Conservation (phyloP, 2,888 invertebrate species). For the Ichneumoninae sp. region DNA sequence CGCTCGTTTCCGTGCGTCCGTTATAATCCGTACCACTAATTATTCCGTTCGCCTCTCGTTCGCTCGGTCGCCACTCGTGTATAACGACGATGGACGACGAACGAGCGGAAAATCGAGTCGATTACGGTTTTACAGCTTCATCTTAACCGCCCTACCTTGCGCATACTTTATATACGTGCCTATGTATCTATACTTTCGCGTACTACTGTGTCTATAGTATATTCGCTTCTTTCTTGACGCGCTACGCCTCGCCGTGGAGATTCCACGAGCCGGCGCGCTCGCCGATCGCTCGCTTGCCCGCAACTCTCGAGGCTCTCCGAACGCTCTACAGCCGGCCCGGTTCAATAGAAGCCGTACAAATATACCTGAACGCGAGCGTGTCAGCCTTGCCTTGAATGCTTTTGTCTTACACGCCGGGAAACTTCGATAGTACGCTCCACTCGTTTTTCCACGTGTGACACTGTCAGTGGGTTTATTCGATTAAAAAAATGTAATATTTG, state of each 20-base stretch:
- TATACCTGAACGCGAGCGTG: constrained; percentile 34
- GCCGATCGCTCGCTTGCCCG: constrained; percentile 9
- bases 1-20: constrained; percentile 27
- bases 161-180: too few species aligned
- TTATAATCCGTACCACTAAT: constrained; percentile 1
- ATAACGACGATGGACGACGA: constrained; percentile 34
- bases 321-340: constrained; percentile 12
- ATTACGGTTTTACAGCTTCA: constrained; percentile 30
- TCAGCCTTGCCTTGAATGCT: constrained; percentile 18
- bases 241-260: background rate
- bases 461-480: background rate
- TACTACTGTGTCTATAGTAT: too few species aligned
- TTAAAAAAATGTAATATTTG: background rate
- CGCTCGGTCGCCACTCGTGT: background rate
- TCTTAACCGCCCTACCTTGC: background rate
- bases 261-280: background rate
- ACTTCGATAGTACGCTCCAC: background rate
- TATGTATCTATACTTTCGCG: too few species aligned
- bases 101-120: constrained; percentile 32
- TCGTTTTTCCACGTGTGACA: background rate
- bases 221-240: background rate
- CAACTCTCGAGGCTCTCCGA: constrained; percentile 32
- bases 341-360: constrained; percentile 50
- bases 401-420: background rate
- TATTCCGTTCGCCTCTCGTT: constrained; percentile 1